Conservation (phyloP, 2,113 vertebrate species). For the Onychostruthus taczanowskii region DNA sequence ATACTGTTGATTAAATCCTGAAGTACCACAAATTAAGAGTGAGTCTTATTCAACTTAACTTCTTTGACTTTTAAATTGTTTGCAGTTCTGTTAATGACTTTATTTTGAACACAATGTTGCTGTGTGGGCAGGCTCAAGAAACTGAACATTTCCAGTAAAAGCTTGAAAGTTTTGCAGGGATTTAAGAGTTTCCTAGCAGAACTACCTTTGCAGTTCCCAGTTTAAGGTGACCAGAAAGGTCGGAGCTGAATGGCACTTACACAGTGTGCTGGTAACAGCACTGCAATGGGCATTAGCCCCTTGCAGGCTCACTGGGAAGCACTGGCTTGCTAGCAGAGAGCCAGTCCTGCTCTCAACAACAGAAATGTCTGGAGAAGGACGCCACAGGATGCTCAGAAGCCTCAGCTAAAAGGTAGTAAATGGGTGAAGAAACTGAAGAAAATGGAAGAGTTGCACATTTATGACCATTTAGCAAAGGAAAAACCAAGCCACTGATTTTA, state of each 20-base stretch:
- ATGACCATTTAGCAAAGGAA: background rate
- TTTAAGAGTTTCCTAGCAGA: background rate
- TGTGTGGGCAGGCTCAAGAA: background rate
- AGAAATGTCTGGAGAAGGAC: background rate
- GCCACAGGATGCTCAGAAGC: background rate
- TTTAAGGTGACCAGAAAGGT: background rate
- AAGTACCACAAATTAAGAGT: background rate
- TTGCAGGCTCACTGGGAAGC: background rate
- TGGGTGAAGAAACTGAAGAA: background rate
- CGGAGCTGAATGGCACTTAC: background rate
- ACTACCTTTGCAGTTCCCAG: background rate
- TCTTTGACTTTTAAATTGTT: background rate
- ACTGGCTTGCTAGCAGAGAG: rapidly evolving
- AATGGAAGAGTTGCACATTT: background rate
- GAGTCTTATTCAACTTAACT: background rate
- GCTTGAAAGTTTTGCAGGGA: background rate
- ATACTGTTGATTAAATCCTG: background rate
- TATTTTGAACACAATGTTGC: background rate
- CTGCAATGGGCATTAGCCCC: background rate
- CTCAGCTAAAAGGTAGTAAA: background rate
- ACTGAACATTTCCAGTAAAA: rapidly evolving
- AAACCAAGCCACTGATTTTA: rapidly evolving
- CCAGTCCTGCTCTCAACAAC: background rate
- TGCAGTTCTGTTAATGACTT: background rate
- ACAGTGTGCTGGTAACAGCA: background rate